Percentiles rank a stretch among this genome's conserved stretches.
These are phyloP conservation scores for Macquaria ambigua DNA, from an alignment of 2,113 vertebrate genomes.

Conservation along the genomic window DNA sequence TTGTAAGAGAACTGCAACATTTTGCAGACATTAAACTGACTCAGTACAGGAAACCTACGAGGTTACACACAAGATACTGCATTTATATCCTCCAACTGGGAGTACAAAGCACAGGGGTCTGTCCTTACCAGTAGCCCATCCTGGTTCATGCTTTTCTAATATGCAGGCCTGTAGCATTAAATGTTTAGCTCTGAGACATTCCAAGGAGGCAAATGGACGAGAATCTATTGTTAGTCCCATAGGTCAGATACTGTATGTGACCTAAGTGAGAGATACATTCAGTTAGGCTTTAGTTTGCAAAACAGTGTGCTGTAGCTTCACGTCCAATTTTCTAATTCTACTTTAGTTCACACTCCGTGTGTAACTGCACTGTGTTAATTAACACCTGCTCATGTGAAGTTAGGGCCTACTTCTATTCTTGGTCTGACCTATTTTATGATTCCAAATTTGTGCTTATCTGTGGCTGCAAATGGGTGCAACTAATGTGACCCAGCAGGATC, in stretches of 20 bases:
- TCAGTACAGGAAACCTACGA: neutral
- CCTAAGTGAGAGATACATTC: neutral
- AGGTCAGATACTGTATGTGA: neutral
- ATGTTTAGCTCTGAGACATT: conserved; percentile 28
- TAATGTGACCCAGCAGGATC: conserved; percentile 18
- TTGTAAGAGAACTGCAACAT: conserved; percentile 7
- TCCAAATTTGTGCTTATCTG: conserved; percentile 2
- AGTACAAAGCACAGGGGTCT: neutral
- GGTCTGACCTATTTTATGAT: conserved; percentile 54
- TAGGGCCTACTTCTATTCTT: conserved; percentile 49
- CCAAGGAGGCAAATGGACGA: conserved; percentile 30
- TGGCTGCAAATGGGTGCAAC: neutral
- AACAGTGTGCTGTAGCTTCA: conserved; percentile 13
- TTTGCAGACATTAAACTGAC: conserved; percentile 20
- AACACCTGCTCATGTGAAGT: conserved; percentile 40
- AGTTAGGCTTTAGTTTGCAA: neutral
- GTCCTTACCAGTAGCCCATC: conserved; percentile 7
- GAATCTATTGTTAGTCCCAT: conserved; percentile 43
- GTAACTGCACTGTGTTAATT: conserved; percentile 40
- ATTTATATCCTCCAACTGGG: conserved; percentile 7
- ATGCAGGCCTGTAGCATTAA: conserved; percentile 47
- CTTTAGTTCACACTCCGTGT: neutral
- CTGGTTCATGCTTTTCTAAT: conserved; percentile 35
- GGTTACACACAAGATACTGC: conserved; percentile 10
- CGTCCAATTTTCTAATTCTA: neutral